Conservation (phyloP, 1,140 invertebrate genomes). For the Tachypleus tridentatus region DNA sequence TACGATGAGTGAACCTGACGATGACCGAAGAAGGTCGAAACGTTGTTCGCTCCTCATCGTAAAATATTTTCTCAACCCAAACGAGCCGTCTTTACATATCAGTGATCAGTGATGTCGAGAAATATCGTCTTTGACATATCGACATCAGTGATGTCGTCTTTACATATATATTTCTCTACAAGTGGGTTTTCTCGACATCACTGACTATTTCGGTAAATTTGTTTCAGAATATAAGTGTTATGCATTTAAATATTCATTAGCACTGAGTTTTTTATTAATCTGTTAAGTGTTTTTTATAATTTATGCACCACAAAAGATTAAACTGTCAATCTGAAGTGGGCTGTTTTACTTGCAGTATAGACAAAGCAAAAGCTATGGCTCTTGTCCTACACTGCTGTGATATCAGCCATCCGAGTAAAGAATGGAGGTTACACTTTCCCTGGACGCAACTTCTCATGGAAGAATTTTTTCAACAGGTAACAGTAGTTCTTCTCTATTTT, state of each 20-base stretch:
- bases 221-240: not conserved
- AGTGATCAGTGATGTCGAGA: too few species aligned
- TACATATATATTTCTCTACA: too few species aligned
- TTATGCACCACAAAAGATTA: not conserved
- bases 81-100: too few species aligned
- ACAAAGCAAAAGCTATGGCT: slow-evolving; percentile 84
- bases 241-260: not conserved
- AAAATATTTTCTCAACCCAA: too few species aligned
- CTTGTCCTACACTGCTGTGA: slow-evolving; percentile 92
- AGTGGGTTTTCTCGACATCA: too few species aligned
- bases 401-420: slow-evolving; percentile 90
- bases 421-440: slow-evolving; percentile 76
- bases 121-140: too few species aligned
- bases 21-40: too few species aligned
- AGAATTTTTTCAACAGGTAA: slow-evolving; percentile 80
- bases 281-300: not conserved
- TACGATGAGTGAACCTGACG: too few species aligned
- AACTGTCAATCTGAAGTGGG: not conserved
- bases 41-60: too few species aligned
- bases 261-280: not conserved
- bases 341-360: slow-evolving; percentile 59
- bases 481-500: not conserved
- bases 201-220: not conserved
- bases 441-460: slow-evolving; percentile 88
- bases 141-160: too few species aligned